Conservation (phyloP, 2,797 vertebrate genomes). For the Poeciliopsis infans region DNA sequence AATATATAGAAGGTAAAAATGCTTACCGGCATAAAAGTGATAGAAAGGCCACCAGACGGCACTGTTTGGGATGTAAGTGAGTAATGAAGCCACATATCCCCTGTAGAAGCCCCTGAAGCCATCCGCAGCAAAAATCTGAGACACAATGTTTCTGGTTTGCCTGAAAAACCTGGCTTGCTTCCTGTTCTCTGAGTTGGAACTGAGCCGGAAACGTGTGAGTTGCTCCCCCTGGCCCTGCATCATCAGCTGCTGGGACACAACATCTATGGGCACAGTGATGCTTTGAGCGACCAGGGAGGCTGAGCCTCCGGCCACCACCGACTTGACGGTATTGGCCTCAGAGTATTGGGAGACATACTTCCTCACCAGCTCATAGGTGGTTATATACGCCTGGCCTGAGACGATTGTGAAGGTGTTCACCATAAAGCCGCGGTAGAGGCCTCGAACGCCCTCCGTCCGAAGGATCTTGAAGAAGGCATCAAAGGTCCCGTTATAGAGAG, state of each 20-base stretch:
- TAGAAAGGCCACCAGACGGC: conserved; percentile 99
- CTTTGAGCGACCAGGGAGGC: conserved; percentile 96
- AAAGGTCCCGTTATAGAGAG: conserved; percentile 90
- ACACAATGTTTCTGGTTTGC: conserved; percentile 91
- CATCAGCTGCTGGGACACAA: conserved; percentile 97
- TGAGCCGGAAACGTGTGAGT: conserved; percentile 88
- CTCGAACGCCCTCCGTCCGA: conserved; percentile 84
- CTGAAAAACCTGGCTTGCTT: conserved; percentile 83
- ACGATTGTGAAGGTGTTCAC: conserved; percentile 96
- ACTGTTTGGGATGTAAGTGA: conserved; percentile 98
- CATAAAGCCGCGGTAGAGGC: conserved; percentile 94
- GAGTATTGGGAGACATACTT: conserved; percentile 91
- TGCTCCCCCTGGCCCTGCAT: conserved; percentile 92
- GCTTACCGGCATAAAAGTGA: conserved; percentile 94
- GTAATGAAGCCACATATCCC: conserved; percentile 93
- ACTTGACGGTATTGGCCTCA: conserved; percentile 92
- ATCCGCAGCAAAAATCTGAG: conserved; percentile 90
- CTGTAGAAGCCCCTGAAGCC: conserved; percentile 93
- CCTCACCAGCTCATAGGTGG: conserved; percentile 94
- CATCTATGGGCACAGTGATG: conserved; percentile 96
- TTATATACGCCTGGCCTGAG: conserved; percentile 98
- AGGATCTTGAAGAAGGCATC: conserved; percentile 96
- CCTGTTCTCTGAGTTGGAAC: conserved; percentile 24
- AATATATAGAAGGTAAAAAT: neutral
- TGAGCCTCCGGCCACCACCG: conserved; percentile 91